Base-by-base conservation (phyloP, 2,797 vertebrate species). In the Xenops minutus region DNA sequence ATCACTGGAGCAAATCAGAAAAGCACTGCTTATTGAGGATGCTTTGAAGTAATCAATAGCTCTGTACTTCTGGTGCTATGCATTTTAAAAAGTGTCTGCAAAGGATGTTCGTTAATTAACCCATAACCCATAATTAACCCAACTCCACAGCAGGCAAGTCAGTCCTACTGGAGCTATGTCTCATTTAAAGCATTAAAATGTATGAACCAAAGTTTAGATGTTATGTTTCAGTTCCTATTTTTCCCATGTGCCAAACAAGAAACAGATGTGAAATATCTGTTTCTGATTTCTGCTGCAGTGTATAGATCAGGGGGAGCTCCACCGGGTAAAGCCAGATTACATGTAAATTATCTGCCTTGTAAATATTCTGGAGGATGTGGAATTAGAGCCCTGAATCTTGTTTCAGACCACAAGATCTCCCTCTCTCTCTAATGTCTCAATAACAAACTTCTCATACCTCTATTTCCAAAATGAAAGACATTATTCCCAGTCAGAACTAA, bases 351-450 rank as follows among this genome's bases (percentile, higher is more conserved):
- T 86, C 79, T 89, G 88, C 77, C 63, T 29, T 73, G 73, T 82
- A 94, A 90, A 96, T 91, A 89, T 61, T 80, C 75, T 5, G 11
- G 62, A 94, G 91, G 72, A 95, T 93, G 90, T 88, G 84, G 74
- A 93, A 93, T 95, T 68, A 71, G 37, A 91, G 56, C 41, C 49
- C 63, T 84, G 63, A 86, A 92, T 69, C 63, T 88, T 69, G 48
- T 75, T 88, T 92, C 67, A 93, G 59, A 81, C 73, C 66, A 59
- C 76, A 94, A 71, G 39, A 86, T 86, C 68, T 81, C 76, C 41
- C 24, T n/a, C 58, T 17, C 43, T 54, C 62, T 52, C 48, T 81
- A 80, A 92, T 14, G 34, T 72, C 67, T 93, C 66, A 84, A 63
- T 69, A 92, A 88, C 43, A 94, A 91, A 52, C 41, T 5, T 62